Percentiles rank a stretch among this genome's conserved stretches.
phyloP scores from a whole-genome alignment of 2,113 vertebrate genomes.

The Protomyctophum bolini region DNA sequence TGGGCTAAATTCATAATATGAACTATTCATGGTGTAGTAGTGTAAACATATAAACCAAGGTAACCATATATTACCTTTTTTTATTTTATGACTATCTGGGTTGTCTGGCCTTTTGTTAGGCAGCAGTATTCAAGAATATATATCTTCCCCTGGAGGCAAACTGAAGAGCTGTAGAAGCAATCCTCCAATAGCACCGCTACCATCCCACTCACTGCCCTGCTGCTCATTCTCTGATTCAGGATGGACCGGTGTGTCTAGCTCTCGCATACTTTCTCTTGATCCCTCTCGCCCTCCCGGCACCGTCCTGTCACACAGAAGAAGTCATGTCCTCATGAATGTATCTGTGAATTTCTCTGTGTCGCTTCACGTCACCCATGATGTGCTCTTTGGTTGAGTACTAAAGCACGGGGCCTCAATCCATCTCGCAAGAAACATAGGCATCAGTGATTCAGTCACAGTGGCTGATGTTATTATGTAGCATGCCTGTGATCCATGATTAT shows the following conservation, averaged over 20 bases:
- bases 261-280: no score
- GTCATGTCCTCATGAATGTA: constrained; percentile 2
- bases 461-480: background rate
- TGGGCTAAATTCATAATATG: constrained; percentile 17
- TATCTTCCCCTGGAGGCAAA: background rate
- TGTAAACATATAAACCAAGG: constrained; percentile 3
- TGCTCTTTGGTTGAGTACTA: background rate
- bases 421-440: background rate
- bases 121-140: background rate
- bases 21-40: background rate
- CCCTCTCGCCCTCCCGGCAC: background rate
- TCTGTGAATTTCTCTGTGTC: background rate
- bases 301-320: background rate
- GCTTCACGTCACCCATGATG: background rate
- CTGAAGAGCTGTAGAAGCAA: background rate
- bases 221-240: background rate
- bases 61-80: background rate
- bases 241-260: no score
- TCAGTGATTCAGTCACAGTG: background rate
- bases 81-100: background rate
- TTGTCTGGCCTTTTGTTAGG: background rate
- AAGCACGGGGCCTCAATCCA: background rate
- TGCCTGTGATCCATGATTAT: constrained; percentile 6
- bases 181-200: background rate
- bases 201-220: background rate